A percentile compares a stretch with the other conserved stretches of the same genome.
Conservation (phyloP, 30 jellyfish, hydroid and myxozoan genomes). For the Cassiopea xamachana region DNA sequence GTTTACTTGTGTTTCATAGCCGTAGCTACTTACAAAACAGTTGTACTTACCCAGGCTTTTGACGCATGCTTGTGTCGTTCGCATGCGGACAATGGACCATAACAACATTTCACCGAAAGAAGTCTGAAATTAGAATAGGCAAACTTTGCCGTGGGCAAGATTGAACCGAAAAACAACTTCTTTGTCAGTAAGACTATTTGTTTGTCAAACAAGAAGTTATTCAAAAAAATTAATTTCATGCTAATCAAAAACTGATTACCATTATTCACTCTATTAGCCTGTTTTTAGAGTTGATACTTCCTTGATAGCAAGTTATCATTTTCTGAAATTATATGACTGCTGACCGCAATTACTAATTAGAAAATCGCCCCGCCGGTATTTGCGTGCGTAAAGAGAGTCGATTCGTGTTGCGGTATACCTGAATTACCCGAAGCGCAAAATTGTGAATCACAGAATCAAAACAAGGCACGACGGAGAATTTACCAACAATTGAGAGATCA, state of each 20-base stretch:
- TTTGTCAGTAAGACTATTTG: not conserved
- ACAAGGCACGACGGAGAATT: constrained; percentile 12
- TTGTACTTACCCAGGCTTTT: no score
- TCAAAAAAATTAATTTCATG: no score
- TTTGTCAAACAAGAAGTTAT: not conserved
- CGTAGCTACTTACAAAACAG: no score
- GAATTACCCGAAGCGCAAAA: constrained; percentile 5
- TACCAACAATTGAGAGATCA: constrained; percentile 19
- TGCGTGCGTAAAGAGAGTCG: not conserved
- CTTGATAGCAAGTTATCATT: not conserved
- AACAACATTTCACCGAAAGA: no score
- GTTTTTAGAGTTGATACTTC: not conserved
- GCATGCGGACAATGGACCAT: no score
- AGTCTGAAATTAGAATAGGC: not conserved
- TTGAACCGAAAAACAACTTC: not conserved
- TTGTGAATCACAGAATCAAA: not conserved
- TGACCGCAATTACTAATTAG: constrained; percentile 1
- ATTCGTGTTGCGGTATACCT: constrained; percentile 35
- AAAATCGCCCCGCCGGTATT: constrained; percentile 6
- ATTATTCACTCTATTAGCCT: not conserved
- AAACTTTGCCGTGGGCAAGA: not conserved
- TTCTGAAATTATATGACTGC: not conserved
- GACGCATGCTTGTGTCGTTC: no score
- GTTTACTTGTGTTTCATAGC: no score
- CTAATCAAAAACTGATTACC: not conserved